phyloP scores from a whole-genome alignment of 2,888 invertebrate genomes.

The Acholoe squamosa region DNA sequence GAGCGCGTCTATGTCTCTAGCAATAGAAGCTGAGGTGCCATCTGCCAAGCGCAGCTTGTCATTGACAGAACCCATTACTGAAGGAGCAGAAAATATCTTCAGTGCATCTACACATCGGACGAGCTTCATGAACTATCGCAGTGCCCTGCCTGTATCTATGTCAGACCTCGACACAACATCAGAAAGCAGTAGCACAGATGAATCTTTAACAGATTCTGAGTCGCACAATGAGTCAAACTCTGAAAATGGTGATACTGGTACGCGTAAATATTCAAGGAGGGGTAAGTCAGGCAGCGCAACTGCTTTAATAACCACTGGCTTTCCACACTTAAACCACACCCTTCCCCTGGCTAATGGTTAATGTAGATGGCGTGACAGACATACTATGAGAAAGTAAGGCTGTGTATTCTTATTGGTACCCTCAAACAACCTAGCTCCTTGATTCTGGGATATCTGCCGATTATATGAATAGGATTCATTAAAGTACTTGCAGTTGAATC shows the following conservation, averaged over 20 bases:
- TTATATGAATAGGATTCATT: too few species aligned
- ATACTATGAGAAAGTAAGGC: too few species aligned
- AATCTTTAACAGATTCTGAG: slow-evolving; percentile 75
- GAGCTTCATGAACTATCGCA: slow-evolving; percentile 85
- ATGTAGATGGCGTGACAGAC: background rate
- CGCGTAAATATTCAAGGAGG: slow-evolving; percentile 64
- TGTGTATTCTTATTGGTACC: too few species aligned
- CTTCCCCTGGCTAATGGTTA: slow-evolving; percentile 10
- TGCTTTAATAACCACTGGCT: slow-evolving; percentile 50
- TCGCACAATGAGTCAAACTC: slow-evolving; percentile 63
- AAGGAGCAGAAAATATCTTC: slow-evolving; percentile 53
- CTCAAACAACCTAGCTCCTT: too few species aligned
- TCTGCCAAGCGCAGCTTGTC: slow-evolving; percentile 77
- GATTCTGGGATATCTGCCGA: too few species aligned
- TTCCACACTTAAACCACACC: background rate
- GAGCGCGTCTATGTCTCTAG: slow-evolving; percentile 36
- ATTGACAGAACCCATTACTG: slow-evolving; percentile 72
- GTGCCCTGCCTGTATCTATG: slow-evolving; percentile 65
- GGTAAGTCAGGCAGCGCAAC: slow-evolving; percentile 64
- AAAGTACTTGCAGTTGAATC: too few species aligned
- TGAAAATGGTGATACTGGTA: slow-evolving; percentile 64
- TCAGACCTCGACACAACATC: slow-evolving; percentile 79
- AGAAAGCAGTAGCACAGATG: slow-evolving; percentile 79
- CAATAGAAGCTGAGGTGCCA: slow-evolving; percentile 26
- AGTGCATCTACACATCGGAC: slow-evolving; percentile 75